Evolutionary conservation across 2,888 invertebrate species (phyloP), one percentile per base, ranked within the genome.

Genomic region (Drosophila quinaria): DNA sequence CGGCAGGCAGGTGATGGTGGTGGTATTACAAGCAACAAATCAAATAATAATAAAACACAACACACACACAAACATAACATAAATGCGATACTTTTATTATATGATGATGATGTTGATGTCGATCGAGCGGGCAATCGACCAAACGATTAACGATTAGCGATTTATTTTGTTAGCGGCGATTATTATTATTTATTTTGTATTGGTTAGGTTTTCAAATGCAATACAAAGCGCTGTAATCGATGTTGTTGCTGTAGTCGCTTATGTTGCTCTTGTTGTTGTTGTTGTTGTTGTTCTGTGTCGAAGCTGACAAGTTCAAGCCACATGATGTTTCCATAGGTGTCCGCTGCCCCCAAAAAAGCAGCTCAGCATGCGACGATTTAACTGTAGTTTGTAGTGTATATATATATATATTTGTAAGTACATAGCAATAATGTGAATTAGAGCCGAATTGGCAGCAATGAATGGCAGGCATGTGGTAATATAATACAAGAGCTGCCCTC

Each of bases 161-260:
- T 71, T 61, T 67, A 72, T 64, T 64, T 77, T 71, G 72, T 80
- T 80, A 80, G 75, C 72, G 55, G 62, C 78, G 70, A 51, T 59
- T 68, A 63, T 63, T 60, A 29, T 56, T 49, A 39, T 49, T 52
- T 49, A 50, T 70, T 17, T 37, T 37, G 37, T 8, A 35, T 11
- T 39, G 68, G 80, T 87, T 85, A 87, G 80, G 76, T 81, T 74
- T 84, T 78, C 67, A 87, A 55, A 69, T 71, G 55, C 50, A 64
- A 75, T 51, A 61, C 75, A 74, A 64, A 50, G 54, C 68, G 52
- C 25, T 74, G 70, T 54, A 58, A 58, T 55, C 46, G 60, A 39
- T 61, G 59, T 44, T 71, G 63, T 35, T 62, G 58, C 17, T 68
- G 67, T 60, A 54, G 70, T 22, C 46, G 62, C 11, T 41, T 55